A percentile compares a stretch with the other conserved stretches of the same genome.
These are phyloP conservation scores for Neria commutata DNA, from an alignment of 2,888 invertebrate species.

Conservation along the genomic window DNA sequence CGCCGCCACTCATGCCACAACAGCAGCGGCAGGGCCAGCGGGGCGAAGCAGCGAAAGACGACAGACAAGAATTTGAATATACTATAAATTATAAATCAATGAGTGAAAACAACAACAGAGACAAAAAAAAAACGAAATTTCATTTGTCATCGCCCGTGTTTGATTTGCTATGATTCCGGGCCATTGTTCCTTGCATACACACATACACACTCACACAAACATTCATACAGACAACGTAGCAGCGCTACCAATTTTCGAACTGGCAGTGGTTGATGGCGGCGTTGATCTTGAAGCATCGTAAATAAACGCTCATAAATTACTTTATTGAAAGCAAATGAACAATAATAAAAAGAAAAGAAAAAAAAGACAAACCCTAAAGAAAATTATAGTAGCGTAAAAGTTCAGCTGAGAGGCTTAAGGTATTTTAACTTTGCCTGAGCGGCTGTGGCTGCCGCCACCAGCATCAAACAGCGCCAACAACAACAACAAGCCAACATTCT, in stretches of 20 bases:
- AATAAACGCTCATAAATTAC: too few species aligned
- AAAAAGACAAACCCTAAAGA: constrained; percentile 12
- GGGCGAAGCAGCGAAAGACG: neutral
- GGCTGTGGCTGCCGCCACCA: constrained; percentile 6
- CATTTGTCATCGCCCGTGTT: constrained; percentile 15
- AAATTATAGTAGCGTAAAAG: constrained; percentile 4
- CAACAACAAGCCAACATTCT: constrained; percentile 13
- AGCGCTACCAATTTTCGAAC: neutral
- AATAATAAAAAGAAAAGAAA: constrained; percentile 9
- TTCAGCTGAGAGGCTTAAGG: neutral
- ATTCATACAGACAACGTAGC: neutral
- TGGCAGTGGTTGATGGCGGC: neutral
- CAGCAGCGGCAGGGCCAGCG: too few species aligned
- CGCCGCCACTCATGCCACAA: too few species aligned
- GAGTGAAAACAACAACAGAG: neutral
- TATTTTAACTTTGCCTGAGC: neutral
- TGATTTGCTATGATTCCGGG: constrained; percentile 2
- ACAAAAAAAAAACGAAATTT: constrained; percentile 1
- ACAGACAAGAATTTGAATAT: neutral
- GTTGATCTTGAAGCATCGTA: neutral
- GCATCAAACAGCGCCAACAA: neutral
- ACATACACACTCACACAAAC: too few species aligned
- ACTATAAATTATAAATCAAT: constrained; percentile 2
- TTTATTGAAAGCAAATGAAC: constrained; percentile 13
- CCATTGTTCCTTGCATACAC: too few species aligned